Percentiles rank a stretch among this genome's conserved stretches.
Evolutionary conservation across 1,140 invertebrate genomes (phyloP).

Genomic region (Aporrectodea caliginosa): DNA sequence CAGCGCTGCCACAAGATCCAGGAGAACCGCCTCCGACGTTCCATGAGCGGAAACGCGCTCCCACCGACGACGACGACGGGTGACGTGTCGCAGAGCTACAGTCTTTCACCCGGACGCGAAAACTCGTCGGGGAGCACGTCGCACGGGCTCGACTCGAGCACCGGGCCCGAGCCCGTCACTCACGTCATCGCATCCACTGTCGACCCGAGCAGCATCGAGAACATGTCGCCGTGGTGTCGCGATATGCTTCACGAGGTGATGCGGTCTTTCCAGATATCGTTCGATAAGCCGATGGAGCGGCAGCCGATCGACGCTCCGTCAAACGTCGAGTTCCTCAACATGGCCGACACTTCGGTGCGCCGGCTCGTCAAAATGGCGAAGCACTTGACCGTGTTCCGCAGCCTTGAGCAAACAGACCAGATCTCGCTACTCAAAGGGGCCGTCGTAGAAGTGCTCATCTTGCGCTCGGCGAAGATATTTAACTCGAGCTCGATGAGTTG

Average conservation of each 20-base stretch:
- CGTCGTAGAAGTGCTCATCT: conserved; percentile 50
- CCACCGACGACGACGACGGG: background rate
- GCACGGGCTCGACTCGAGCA: background rate
- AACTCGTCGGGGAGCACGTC: background rate
- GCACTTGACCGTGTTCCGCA: conserved; percentile 43
- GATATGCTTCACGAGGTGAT: conserved; percentile 22
- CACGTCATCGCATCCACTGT: conserved; percentile 16
- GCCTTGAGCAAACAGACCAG: conserved; percentile 46
- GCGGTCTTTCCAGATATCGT: conserved; percentile 25
- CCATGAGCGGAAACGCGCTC: conserved; percentile 14
- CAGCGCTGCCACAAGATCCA: conserved; percentile 85
- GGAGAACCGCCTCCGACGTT: conserved; percentile 68
- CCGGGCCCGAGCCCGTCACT: background rate
- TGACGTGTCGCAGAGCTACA: background rate
- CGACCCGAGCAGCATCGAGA: conserved; percentile 4
- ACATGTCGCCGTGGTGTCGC: background rate
- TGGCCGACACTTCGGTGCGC: conserved; percentile 48
- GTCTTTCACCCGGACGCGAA: background rate
- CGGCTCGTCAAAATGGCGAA: conserved; percentile 49
- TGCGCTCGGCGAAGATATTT: conserved; percentile 49
- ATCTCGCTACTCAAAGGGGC: conserved; percentile 47
- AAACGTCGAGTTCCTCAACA: conserved; percentile 45
- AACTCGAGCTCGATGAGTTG: conserved; percentile 33
- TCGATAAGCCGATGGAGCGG: conserved; percentile 22
- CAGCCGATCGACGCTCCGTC: conserved; percentile 13